Percentiles rank a stretch among this genome's conserved stretches.
Conservation (phyloP, 2,888 invertebrate genomes). For the Mimumesa dahlbomi region DNA sequence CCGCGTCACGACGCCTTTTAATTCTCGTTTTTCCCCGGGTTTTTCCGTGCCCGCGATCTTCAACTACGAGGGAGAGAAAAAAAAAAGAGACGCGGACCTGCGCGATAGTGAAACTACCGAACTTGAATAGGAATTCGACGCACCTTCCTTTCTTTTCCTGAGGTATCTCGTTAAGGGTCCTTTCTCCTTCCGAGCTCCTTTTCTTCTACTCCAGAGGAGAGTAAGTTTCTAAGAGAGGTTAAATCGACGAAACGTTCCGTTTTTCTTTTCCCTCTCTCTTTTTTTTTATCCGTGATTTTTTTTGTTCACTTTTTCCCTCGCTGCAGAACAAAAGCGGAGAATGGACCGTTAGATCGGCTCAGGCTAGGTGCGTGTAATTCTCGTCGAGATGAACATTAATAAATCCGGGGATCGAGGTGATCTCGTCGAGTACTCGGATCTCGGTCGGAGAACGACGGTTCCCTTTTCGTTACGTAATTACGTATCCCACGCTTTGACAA, state of each 20-base stretch:
- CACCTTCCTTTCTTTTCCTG: conserved; percentile 14
- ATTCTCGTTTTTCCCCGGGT: conserved; percentile 32
- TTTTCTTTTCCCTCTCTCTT: too few relatives aligned
- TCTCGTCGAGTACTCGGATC: too few relatives aligned
- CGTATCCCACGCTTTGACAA: too few relatives aligned
- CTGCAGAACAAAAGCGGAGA: not conserved
- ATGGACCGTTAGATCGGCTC: not conserved
- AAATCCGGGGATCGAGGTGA: too few relatives aligned
- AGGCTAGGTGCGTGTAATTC: too few relatives aligned
- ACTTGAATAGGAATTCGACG: conserved; percentile 37
- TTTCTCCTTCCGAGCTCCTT: conserved; percentile 22
- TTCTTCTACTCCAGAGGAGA: conserved; percentile 1
- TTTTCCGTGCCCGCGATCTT: conserved; percentile 23
- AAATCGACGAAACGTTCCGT: not conserved
- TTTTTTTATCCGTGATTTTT: too few relatives aligned
- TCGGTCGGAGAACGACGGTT: too few relatives aligned
- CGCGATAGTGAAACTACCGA: conserved; percentile 25
- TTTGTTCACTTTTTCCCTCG: not conserved
- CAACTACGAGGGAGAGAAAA: conserved; percentile 26
- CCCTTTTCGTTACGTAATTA: too few relatives aligned
- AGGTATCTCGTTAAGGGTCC: conserved; percentile 23
- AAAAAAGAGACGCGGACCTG: conserved; percentile 18
- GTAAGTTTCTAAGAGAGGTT: not conserved
- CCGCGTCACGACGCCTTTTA: conserved; percentile 24
- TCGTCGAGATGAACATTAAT: too few relatives aligned